Percentiles rank a stretch among this genome's conserved stretches.
Conservation (phyloP, 2,888 invertebrate species). For the Aporophyla nigra region DNA sequence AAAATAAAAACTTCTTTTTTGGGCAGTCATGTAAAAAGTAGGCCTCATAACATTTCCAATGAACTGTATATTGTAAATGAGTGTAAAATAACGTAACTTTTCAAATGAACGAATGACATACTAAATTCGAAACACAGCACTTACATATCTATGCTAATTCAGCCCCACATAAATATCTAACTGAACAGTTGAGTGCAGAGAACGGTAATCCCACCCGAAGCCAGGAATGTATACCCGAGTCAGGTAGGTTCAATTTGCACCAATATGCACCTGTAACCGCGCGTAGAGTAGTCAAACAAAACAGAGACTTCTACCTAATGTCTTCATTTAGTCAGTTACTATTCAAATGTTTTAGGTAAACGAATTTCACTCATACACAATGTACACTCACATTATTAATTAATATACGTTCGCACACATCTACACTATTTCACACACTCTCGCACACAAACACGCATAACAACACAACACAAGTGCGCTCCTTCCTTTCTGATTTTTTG, state of each 20-base stretch:
- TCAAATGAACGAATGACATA: background rate
- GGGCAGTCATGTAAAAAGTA: background rate
- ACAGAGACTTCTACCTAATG: constrained; percentile 30
- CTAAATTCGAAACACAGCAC: constrained; percentile 30
- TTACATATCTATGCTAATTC: constrained; percentile 48
- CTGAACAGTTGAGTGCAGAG: constrained; percentile 67
- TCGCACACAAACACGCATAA: too few species aligned
- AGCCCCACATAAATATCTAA: constrained; percentile 55
- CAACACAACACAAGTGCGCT: too few species aligned
- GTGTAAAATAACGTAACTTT: background rate
- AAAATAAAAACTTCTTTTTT: too few species aligned
- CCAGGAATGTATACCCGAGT: constrained; percentile 58
- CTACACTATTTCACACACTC: too few species aligned
- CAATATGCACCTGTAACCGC: constrained; percentile 74
- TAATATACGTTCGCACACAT: too few species aligned
- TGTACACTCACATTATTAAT: too few species aligned
- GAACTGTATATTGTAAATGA: background rate
- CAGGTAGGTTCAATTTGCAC: constrained; percentile 68
- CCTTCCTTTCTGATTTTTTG: too few species aligned
- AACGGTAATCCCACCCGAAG: constrained; percentile 70
- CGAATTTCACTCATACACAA: too few species aligned
- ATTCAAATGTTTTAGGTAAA: too few species aligned
- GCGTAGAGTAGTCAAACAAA: constrained; percentile 54
- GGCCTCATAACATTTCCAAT: background rate
- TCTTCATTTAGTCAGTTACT: background rate